Conservation (phyloP, 2,797 vertebrate genomes). For the Eulemur rubriventer region DNA sequence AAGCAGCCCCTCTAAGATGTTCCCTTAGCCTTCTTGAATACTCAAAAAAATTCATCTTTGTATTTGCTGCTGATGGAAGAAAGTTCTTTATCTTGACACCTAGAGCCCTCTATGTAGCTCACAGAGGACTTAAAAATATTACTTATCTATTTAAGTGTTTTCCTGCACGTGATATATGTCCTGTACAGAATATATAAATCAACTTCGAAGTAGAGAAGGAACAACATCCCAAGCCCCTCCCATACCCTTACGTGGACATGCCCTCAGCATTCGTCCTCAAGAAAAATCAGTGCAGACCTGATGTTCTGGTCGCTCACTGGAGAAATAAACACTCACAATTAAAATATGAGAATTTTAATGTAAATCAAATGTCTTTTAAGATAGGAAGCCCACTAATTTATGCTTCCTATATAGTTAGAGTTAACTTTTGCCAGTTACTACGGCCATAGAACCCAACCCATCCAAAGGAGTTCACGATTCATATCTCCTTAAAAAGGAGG, state of each 20-base stretch:
- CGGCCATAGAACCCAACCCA: conserved; percentile 26
- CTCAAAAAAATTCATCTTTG: background rate
- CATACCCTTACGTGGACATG: background rate
- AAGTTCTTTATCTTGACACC: background rate
- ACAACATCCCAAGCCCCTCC: background rate
- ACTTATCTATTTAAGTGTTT: background rate
- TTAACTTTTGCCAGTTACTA: conserved; percentile 40
- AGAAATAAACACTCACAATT: conserved; percentile 29
- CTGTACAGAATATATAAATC: background rate
- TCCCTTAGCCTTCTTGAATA: background rate
- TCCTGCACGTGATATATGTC: background rate
- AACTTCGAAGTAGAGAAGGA: background rate
- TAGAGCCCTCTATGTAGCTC: background rate
- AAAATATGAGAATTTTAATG: background rate
- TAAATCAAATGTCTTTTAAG: conserved; percentile 46
- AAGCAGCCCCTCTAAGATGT: background rate
- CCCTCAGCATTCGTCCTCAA: background rate
- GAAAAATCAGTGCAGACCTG: background rate
- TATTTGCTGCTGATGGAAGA: background rate
- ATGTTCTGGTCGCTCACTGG: background rate
- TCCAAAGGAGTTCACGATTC: background rate
- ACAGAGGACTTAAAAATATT: conserved; percentile 14
- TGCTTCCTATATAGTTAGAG: background rate
- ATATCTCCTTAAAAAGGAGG: background rate
- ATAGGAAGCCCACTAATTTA: conserved; percentile 18